phyloP scores from a whole-genome alignment of 2,113 vertebrate genomes.

The Apteryx owenii region DNA sequence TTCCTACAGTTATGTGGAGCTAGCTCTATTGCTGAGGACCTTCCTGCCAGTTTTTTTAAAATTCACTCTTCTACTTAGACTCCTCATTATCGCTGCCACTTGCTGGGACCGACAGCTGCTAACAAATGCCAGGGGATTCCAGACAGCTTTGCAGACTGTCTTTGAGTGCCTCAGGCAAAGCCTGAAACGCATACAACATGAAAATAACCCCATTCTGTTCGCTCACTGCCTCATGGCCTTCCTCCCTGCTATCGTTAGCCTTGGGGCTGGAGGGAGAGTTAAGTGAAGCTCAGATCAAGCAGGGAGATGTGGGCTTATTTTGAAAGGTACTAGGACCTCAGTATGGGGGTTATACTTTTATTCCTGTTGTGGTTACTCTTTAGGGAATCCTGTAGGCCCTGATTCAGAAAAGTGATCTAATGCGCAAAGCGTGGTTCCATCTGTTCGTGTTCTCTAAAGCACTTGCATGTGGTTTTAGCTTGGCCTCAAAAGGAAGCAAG shows the following conservation, averaged over 20 bases:
- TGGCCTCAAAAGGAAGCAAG: not conserved
- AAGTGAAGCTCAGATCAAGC: not conserved
- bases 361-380: not conserved
- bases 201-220: not conserved
- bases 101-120: slow-evolving; percentile 52
- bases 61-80: slow-evolving; percentile 3
- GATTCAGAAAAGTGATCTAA: not conserved
- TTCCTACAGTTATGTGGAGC: not conserved
- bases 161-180: slow-evolving; percentile 25
- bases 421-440: not conserved
- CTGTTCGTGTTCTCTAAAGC: not conserved
- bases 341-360: fast-evolving
- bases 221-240: fast-evolving
- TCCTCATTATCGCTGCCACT: slow-evolving; percentile 21
- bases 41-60: not conserved
- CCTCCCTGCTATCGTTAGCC: not conserved
- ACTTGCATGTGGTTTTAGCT: fast-evolving
- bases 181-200: not conserved
- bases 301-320: not conserved
- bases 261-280: not conserved
- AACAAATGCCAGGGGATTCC: slow-evolving; percentile 35
- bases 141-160: not conserved
- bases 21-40: not conserved
- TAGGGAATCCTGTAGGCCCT: not conserved
- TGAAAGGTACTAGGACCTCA: not conserved